Evolutionary conservation across 1,140 invertebrate species (phyloP), one percentile per base, ranked within the genome.

Genomic region (Meloidogyne exigua): DNA sequence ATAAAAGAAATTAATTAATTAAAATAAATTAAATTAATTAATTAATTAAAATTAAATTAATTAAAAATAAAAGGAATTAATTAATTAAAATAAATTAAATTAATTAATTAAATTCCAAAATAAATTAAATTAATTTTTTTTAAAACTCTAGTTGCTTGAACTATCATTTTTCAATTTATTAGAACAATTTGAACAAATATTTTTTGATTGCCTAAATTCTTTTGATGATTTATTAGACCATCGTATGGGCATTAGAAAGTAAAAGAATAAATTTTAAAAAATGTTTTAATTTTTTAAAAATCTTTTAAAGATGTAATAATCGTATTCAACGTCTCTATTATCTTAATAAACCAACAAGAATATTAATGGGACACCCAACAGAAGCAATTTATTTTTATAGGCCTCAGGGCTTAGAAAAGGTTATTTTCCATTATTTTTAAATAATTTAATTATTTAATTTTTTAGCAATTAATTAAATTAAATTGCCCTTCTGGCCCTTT

Each of bases 331-430:
- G 26, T 18, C 65, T 79, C 1, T 79, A 78, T 25, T 49, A 49
- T 23, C 26, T 67, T 4, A 32, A 57, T 36, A 73, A 26, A 32
- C 32, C 64, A 11, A 23, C 18, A 23, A 42, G 21, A 32, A 25
- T 65, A 12, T 32, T 67, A n/a, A 49, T 66, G 18, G 76, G 72
- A 21, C 72, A 73, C 23, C 21, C 65, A 66, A 75, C 69, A 9
- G n/a, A 79, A 12, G 67, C 77, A 18, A 49, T 79, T 80, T 49
- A 65, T n/a, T 80, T 79, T n/a, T 64, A 79, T 26, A 36, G 77
- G 7, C 77, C 77, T n/a, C 42, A 66, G 62, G 39, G 64, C 11
- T 74, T 28, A 4, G 64, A 39, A 23, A 13, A 62, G 65, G 64
- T 21, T 63, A 12, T 62, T 63, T 32, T 13, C 2, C n/a, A n/a